Evolutionary conservation across 1,140 invertebrate genomes (phyloP).

Genomic region (Cydia amplana): DNA sequence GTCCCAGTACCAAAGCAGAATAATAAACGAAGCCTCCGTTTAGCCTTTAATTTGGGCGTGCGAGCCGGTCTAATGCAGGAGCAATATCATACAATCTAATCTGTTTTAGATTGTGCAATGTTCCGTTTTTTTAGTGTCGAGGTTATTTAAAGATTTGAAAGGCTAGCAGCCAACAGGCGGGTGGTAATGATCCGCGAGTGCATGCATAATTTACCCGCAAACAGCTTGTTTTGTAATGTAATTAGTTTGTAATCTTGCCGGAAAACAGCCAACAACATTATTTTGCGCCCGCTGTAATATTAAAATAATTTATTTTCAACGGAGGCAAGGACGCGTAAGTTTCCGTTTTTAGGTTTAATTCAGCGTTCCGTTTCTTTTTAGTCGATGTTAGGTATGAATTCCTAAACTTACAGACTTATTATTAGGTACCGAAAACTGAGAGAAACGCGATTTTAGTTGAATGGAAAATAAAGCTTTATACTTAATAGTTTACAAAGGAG

Average conservation of each 20-base stretch:
- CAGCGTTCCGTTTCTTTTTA: not conserved
- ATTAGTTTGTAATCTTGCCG: conserved; percentile 77
- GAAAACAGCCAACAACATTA: conserved; percentile 74
- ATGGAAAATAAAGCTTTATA: not conserved
- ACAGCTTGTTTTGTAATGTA: conserved; percentile 78
- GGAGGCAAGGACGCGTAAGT: conserved; percentile 39
- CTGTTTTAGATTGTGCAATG: conserved; percentile 22
- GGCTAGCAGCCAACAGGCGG: conserved; percentile 51
- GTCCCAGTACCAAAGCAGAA: not conserved
- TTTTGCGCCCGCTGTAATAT: conserved; percentile 72
- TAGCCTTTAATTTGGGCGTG: conserved; percentile 27
- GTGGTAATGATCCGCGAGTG: conserved; percentile 77
- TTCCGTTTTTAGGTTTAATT: conserved; percentile 30
- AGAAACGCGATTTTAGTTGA: not conserved
- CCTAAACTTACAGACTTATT: too few species aligned
- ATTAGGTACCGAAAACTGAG: too few species aligned
- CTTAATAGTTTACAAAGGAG: conserved; percentile 23
- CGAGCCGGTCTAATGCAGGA: conserved; percentile 1
- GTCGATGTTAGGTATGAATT: not conserved
- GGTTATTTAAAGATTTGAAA: conserved; percentile 55
- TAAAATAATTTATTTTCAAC: conserved; percentile 74
- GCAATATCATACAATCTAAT: conserved; percentile 30
- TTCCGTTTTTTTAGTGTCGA: conserved; percentile 14
- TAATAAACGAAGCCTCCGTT: conserved; percentile 21
- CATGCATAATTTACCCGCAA: conserved; percentile 78